A percentile compares a stretch with the other conserved stretches of the same genome.
phyloP scores from a whole-genome alignment of 2,888 invertebrate genomes.

The Schizaphis graminum region DNA sequence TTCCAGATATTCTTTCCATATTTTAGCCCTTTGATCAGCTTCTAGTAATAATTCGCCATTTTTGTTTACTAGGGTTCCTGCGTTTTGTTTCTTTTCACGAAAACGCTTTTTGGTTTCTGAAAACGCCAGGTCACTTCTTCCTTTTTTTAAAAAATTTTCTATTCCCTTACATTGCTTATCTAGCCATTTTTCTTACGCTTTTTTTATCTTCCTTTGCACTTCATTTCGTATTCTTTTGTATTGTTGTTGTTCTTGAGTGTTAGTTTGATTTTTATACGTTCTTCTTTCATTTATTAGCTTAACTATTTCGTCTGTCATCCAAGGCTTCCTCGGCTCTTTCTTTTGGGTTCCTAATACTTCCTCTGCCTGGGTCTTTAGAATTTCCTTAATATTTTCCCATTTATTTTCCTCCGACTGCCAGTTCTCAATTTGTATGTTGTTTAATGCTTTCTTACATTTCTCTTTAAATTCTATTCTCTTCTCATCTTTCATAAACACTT shows the following conservation, averaged over 20 bases:
- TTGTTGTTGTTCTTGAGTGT: slow-evolving; percentile 48
- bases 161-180: slow-evolving; percentile 26
- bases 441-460: slow-evolving; percentile 54
- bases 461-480: slow-evolving; percentile 40
- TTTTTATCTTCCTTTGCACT: slow-evolving; percentile 21
- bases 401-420: slow-evolving; percentile 46
- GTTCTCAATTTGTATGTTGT: slow-evolving; percentile 50
- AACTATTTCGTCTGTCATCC: slow-evolving; percentile 45
- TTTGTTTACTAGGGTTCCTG: background rate
- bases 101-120: no score
- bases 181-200: slow-evolving; percentile 43
- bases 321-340: slow-evolving; percentile 35
- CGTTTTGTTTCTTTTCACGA: no score
- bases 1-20: slow-evolving; percentile 51
- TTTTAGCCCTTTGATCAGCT: slow-evolving; percentile 18
- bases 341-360: slow-evolving; percentile 57
- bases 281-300: slow-evolving; percentile 48
- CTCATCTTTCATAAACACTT: slow-evolving; percentile 22
- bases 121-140: no score
- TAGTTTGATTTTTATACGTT: slow-evolving; percentile 50
- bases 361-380: slow-evolving; percentile 15
- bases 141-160: background rate
- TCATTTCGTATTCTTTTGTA: slow-evolving; percentile 46
- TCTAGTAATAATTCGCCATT: slow-evolving; percentile 19
- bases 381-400: slow-evolving; percentile 46